Evolutionary conservation across 1,140 invertebrate species (phyloP).

Genomic region (Drosophila miranda): DNA sequence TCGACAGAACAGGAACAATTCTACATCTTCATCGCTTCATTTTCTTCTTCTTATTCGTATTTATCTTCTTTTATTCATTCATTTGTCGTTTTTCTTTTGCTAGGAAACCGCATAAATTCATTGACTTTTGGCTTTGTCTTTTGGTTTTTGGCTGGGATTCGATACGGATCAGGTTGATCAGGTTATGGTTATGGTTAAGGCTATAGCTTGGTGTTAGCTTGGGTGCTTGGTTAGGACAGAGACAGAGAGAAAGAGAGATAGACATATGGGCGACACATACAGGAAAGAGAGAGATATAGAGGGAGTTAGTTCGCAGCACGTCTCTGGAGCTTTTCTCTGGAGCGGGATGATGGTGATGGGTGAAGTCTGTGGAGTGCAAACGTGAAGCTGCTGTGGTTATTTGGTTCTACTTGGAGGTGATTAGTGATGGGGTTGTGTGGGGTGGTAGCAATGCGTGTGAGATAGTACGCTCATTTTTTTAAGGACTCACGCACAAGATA

Average conservation of each 20-base stretch:
- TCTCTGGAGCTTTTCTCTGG: background rate
- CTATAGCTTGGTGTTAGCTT: slow-evolving; percentile 1
- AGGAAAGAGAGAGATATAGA: background rate
- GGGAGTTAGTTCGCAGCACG: background rate
- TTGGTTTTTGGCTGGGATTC: slow-evolving; percentile 3
- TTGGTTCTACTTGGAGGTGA: too few species aligned
- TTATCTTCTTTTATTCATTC: slow-evolving; percentile 17
- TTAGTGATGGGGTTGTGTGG: too few species aligned
- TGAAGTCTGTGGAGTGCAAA: too few species aligned
- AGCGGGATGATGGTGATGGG: too few species aligned
- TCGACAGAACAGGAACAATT: slow-evolving; percentile 83
- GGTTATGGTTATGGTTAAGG: slow-evolving; percentile 15
- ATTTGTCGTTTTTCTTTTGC: slow-evolving; percentile 13
- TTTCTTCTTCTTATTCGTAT: slow-evolving; percentile 2
- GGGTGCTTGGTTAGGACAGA: slow-evolving; percentile 13
- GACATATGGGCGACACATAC: background rate
- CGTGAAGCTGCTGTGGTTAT: too few species aligned
- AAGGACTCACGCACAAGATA: slow-evolving; percentile 37
- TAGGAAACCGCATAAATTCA: slow-evolving; percentile 38
- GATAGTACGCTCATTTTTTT: too few species aligned
- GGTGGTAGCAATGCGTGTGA: too few species aligned
- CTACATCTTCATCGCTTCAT: slow-evolving; percentile 58
- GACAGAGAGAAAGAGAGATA: slow-evolving; percentile 14
- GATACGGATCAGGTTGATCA: slow-evolving; percentile 2
- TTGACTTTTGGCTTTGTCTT: slow-evolving; percentile 44